Percentiles rank a stretch among this genome's conserved stretches.
Evolutionary conservation across 1,140 invertebrate species (phyloP).

Genomic region (Lucilia cuprina): DNA sequence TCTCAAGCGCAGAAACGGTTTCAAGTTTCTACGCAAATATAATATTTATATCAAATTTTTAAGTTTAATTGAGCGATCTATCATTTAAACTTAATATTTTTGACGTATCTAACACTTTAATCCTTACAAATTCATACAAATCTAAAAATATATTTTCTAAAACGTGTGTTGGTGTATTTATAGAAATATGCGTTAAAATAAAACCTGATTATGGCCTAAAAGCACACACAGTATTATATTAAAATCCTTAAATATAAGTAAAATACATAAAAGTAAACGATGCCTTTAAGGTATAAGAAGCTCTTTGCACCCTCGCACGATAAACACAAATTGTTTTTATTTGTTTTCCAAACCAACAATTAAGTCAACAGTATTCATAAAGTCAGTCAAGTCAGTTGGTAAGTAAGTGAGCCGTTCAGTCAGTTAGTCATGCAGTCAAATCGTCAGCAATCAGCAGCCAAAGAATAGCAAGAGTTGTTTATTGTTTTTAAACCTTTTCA

Average conservation of each 20-base stretch:
- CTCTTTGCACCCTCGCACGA: not conserved
- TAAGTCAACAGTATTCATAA: not conserved
- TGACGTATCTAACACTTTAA: no score
- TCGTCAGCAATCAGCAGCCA: not conserved
- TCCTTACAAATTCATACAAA: no score
- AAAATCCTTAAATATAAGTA: not conserved
- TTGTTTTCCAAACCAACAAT: constrained; percentile 11
- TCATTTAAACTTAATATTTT: no score
- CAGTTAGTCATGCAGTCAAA: not conserved
- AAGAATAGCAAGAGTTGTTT: not conserved
- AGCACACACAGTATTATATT: not conserved
- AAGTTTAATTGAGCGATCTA: no score
- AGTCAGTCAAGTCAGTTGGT: not conserved
- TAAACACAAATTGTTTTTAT: not conserved
- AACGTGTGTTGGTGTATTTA: no score
- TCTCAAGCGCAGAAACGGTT: no score
- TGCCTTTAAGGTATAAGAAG: not conserved
- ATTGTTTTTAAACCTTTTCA: not conserved
- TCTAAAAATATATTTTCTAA: no score
- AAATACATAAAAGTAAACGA: not conserved
- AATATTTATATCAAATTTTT: no score
- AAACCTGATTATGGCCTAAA: not conserved
- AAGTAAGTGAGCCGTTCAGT: not conserved
- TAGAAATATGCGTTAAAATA: not conserved
- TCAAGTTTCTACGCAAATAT: no score